Percentiles rank a stretch among this genome's conserved stretches.
phyloP scores from a whole-genome alignment of 2,113 vertebrate species.

The Thomomys bottae region DNA sequence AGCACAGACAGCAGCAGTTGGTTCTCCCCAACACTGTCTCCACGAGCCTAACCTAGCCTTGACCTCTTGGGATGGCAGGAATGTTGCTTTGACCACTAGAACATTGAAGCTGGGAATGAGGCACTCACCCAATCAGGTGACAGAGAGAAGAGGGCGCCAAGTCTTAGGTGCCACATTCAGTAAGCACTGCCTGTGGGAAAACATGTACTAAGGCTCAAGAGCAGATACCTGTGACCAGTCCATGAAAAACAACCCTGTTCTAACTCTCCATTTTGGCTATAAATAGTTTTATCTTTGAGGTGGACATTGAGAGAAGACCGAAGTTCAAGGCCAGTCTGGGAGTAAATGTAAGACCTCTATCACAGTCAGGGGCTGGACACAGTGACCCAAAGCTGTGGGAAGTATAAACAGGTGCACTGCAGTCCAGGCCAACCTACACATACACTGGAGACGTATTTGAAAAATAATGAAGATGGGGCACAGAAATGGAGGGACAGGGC shows the following conservation, averaged over 20 bases:
- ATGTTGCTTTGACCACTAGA: not conserved
- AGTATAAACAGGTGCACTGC: too few relatives aligned
- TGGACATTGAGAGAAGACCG: too few relatives aligned
- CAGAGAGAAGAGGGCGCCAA: not conserved
- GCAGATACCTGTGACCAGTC: not conserved
- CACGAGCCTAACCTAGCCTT: constrained; percentile 64
- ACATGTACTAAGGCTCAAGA: not conserved
- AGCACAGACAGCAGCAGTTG: constrained; percentile 75
- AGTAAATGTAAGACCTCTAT: too few relatives aligned
- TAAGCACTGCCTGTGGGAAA: not conserved
- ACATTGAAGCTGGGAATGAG: not conserved
- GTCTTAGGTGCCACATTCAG: not conserved
- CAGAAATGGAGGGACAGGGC: too few relatives aligned
- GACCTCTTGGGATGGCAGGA: constrained; percentile 47
- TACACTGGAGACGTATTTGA: too few relatives aligned
- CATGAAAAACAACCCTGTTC: not conserved
- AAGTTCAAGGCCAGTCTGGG: too few relatives aligned
- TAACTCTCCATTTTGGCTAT: not conserved
- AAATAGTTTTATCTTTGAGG: too few relatives aligned
- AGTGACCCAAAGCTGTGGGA: too few relatives aligned
- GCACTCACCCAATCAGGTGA: not conserved
- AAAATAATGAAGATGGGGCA: too few relatives aligned
- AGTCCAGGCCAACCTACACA: too few relatives aligned
- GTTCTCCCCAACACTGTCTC: constrained; percentile 61
- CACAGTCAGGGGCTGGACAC: too few relatives aligned